These are phyloP conservation scores for Pteromalus puparum DNA, from an alignment of 1,140 invertebrate genomes.

Conservation along the genomic window DNA sequence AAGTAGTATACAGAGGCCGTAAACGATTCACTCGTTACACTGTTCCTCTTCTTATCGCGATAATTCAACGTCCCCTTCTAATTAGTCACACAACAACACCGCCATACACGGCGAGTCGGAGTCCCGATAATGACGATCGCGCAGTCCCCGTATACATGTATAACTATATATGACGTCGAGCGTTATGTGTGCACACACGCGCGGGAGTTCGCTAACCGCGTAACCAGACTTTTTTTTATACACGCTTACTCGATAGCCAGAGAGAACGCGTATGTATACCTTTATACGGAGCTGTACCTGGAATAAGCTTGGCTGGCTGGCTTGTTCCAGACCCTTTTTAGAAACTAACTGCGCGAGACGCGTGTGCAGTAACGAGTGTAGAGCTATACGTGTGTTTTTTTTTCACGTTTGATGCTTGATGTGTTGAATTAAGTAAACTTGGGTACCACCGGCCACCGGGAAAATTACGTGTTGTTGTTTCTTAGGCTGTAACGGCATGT, in stretches of 20 bases:
- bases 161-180: neutral
- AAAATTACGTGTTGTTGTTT: neutral
- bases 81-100: neutral
- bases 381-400: neutral
- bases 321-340: neutral
- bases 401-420: neutral
- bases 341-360: neutral
- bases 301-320: neutral
- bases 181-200: too few species aligned
- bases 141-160: neutral
- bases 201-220: conserved; percentile 24
- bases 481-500: neutral
- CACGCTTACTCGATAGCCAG: neutral
- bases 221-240: conserved; percentile 1
- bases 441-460: neutral
- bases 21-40: neutral
- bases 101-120: neutral
- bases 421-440: neutral
- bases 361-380: neutral
- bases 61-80: neutral
- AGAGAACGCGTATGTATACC: neutral
- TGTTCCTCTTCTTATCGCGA: neutral
- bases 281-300: conserved; percentile 1
- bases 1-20: neutral
- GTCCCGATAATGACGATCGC: neutral